Percentiles rank a stretch among this genome's conserved stretches.
Conservation (phyloP, 2,113 vertebrate species). For the Pagrus major region DNA sequence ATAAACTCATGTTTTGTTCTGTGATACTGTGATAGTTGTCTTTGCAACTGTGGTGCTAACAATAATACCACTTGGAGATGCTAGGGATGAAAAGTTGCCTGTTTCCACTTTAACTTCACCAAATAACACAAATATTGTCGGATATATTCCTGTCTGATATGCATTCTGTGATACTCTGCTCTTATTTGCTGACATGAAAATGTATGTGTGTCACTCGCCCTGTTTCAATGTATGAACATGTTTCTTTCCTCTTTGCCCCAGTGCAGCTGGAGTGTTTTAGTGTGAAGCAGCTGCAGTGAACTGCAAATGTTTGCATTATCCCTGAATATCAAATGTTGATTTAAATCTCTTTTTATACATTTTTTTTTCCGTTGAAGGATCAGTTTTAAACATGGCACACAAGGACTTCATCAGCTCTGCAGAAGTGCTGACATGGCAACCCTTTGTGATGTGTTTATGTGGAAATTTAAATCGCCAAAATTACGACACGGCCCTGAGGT, state of each 20-base stretch:
- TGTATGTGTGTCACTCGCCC: not conserved
- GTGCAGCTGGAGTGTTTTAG: not conserved
- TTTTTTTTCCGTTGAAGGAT: not conserved
- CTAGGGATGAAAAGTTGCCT: too few species aligned
- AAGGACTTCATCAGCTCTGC: not conserved
- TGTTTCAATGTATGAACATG: not conserved
- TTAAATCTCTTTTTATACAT: not conserved
- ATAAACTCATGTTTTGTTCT: too few species aligned
- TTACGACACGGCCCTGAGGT: not conserved
- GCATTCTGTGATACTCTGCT: not conserved
- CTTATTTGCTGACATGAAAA: not conserved
- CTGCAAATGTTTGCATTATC: constrained; percentile 30
- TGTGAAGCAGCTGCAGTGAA: constrained; percentile 1
- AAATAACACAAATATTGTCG: too few species aligned
- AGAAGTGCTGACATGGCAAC: constrained; percentile 3
- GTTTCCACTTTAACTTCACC: too few species aligned
- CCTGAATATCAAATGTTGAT: constrained; percentile 30
- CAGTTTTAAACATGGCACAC: constrained; percentile 4
- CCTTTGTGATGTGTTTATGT: constrained; percentile 21
- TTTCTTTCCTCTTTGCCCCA: not conserved
- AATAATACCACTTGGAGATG: too few species aligned
- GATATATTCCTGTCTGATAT: too few species aligned
- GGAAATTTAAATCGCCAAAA: constrained; percentile 2
- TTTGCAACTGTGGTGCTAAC: too few species aligned
- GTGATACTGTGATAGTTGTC: too few species aligned